Conservation (phyloP, 1,140 invertebrate genomes). For the Palaemon carinicauda region DNA sequence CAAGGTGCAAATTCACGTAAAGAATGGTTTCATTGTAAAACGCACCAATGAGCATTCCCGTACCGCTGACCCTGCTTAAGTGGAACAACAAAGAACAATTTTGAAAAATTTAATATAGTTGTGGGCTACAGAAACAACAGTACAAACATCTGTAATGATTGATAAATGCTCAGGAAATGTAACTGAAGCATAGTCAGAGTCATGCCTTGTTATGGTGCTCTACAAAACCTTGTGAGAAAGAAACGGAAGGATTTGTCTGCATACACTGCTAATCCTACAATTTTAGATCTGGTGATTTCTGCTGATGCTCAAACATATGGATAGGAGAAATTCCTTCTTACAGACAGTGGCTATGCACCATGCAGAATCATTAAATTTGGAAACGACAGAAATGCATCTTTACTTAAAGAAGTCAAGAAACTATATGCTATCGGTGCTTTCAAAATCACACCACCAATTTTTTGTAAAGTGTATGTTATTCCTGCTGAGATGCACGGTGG, state of each 20-base stretch:
- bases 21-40: constrained; percentile 6
- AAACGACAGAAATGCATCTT: constrained; percentile 33
- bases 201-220: constrained; percentile 14
- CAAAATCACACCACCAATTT: constrained; percentile 17
- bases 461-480: constrained; percentile 17
- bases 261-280: constrained; percentile 31
- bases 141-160: constrained; percentile 6
- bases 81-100: constrained; percentile 9
- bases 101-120: constrained; percentile 16
- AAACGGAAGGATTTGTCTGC: constrained; percentile 20
- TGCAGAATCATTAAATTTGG: constrained; percentile 27
- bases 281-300: constrained; percentile 6
- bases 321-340: constrained; percentile 12
- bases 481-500: background rate
- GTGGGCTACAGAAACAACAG: constrained; percentile 14
- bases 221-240: constrained; percentile 8
- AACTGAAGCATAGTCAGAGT: constrained; percentile 20
- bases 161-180: constrained; percentile 21
- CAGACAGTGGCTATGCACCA: constrained; percentile 12
- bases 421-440: background rate
- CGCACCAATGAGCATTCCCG: constrained; percentile 17
- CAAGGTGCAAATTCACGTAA: constrained; percentile 22
- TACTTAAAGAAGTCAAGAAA: constrained; percentile 15
- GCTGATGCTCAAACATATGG: constrained; percentile 2
- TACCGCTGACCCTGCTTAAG: background rate